Evolutionary conservation across 2,113 vertebrate species (phyloP), one percentile per base, ranked within the genome.

Genomic region (Anthoscopus minutus): DNA sequence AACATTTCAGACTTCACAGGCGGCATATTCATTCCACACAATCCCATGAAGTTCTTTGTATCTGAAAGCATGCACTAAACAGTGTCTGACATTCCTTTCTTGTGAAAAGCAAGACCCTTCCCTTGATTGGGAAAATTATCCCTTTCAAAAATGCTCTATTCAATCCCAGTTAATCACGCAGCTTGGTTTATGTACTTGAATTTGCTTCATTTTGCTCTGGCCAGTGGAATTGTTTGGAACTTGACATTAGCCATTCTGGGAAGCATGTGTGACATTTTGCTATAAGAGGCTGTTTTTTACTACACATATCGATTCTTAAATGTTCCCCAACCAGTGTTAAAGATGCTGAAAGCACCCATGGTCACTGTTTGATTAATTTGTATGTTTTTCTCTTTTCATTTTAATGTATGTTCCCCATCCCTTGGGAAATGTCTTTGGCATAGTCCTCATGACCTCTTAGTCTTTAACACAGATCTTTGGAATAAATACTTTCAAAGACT

Each of bases 301-400:
- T 74, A 92, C 93, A 97, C 57, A 71, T 93, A 97, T 95, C 0
- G 93, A 97, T 97, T 96, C 80, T 89, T 95, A 93, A 94, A 96
- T 96, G 91, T 83, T 96, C 82, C 42, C 35, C 65, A 96, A 96
- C 85, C 79, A 23, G 70, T 96, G 83, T 93, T 97, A 97, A 97
- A 96, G 93, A 97, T 93, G 85, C 93, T 97, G 94, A 96, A 97
- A 90, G 37, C 72, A 95, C 23, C 14, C 79, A 94, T 90, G 95
- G 94, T 94, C 92, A 96, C 89, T 81, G 31, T 97, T 94, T 95
- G 94, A 94, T 95, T 97, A 96, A 95, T 97, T 97, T 93, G 60
- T 86, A 95, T 82, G 89, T 76, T 88, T 66, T 91, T 81, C 65
- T 62, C 56, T 89, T 91, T 95, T 96, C 83, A 93, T 97, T 97